phyloP scores from a whole-genome alignment of 2,888 invertebrate genomes.

The Tenthredo distinguenda region DNA sequence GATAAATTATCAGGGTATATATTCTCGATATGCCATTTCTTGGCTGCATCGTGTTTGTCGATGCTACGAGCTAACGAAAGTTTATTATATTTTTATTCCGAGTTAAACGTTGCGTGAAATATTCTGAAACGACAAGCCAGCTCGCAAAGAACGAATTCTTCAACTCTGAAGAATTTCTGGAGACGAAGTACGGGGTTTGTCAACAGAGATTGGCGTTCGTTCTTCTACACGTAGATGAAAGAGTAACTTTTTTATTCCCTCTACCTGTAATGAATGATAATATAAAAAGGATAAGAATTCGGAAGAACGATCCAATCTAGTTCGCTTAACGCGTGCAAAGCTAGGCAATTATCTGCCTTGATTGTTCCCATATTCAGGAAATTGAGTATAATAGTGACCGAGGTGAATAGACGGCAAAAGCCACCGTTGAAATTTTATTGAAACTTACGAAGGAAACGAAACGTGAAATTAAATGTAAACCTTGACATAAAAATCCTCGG shows the following conservation, averaged over 20 bases:
- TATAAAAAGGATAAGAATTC: not conserved
- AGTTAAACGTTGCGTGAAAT: slow-evolving; percentile 10
- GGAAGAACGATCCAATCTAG: not conserved
- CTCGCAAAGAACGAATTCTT: not conserved
- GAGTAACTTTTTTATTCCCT: not conserved
- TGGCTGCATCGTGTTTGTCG: not conserved
- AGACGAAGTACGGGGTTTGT: not conserved
- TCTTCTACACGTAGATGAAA: not conserved
- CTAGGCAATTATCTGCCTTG: not conserved
- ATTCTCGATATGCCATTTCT: not conserved
- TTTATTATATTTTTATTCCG: not conserved
- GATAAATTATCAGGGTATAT: slow-evolving; percentile 1
- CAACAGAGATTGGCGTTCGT: not conserved
- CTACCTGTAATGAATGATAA: not conserved
- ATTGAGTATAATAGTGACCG: not conserved
- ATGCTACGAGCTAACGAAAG: not conserved
- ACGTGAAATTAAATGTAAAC: slow-evolving; percentile 14
- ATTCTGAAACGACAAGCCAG: slow-evolving; percentile 1
- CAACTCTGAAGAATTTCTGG: not conserved
- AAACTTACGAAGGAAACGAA: slow-evolving; percentile 16
- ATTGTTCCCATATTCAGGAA: not conserved
- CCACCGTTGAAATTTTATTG: not conserved
- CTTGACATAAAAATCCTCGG: not conserved
- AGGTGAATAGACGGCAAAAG: not conserved
- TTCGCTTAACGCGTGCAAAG: not conserved